Percentiles rank a stretch among this genome's conserved stretches.
These are phyloP conservation scores for Chlorodrepanis virens DNA, from an alignment of 2,113 vertebrate species.

Conservation along the genomic window DNA sequence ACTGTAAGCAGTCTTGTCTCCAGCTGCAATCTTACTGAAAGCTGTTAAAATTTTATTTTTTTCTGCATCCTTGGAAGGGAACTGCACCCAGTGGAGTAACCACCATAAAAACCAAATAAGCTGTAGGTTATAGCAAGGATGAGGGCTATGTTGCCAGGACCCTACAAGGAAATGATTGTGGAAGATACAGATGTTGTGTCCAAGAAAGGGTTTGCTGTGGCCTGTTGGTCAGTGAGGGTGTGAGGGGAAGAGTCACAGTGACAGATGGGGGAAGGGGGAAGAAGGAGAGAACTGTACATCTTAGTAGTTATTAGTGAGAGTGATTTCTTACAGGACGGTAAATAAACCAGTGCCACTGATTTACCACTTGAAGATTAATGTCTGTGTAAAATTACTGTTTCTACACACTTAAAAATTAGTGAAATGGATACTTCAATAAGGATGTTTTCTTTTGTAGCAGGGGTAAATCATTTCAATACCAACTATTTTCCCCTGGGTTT, in stretches of 20 bases:
- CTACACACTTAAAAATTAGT: neutral
- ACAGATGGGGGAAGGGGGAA: neutral
- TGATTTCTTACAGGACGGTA: neutral
- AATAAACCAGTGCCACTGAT: neutral
- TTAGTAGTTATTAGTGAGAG: neutral
- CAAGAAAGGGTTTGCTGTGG: neutral
- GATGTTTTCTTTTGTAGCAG: neutral
- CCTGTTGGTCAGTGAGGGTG: neutral
- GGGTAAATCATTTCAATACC: neutral
- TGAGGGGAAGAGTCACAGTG: neutral
- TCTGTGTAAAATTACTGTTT: neutral
- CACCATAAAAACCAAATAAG: neutral
- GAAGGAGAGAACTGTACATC: neutral
- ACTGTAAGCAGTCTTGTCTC: neutral
- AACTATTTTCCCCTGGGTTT: neutral
- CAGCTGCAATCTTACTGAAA: neutral
- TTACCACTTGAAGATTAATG: neutral
- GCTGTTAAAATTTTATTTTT: neutral
- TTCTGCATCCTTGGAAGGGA: neutral
- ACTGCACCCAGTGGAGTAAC: neutral
- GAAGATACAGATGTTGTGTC: rapidly evolving
- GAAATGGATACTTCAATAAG: neutral
- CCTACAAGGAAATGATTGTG: neutral
- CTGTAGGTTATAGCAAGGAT: neutral
- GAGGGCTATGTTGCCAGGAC: neutral